Evolutionary conservation across 64 coral and sea anemone genomes (phyloP), one percentile per base, ranked within the genome.

Genomic region (Actinia equina): DNA sequence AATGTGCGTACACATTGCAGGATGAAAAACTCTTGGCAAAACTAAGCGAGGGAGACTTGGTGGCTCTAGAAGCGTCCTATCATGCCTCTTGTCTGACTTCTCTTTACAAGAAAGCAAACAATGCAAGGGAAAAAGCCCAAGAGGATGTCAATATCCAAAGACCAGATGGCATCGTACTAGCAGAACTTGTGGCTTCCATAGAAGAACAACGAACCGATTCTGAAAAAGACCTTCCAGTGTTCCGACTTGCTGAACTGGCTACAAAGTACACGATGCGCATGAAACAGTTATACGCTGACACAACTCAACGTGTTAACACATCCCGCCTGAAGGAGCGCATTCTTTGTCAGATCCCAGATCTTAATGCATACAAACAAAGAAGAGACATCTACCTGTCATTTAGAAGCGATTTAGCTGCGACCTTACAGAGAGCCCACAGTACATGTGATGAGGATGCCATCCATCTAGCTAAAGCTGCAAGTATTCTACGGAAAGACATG

Each of bases 1-100:
- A 89, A 85, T 89, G 88, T 93, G 92, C 86, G 27, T 83, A 69
- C 67, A 67, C 61, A 88, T 74, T 92, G 63, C 80, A 88, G 60
- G 86, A 92, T 77, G 86, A 92, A 65, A 92, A 92, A 69, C 86
- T 92, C 11, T 83, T 92, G 56, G 91, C 91, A 57, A 93, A 89
- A 63, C 59, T 93, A 79, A 93, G 92, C 77, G 83, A 76, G 30
- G 87, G 87, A 63, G 92, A 93, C 71, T 54, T 93, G 43, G 87
- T 93, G 18, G 91, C 87, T 41, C 87, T 86, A 62, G 91, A 93
- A 45, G 91, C 87, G 7, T 84, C 83, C 84, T 93, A 93, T 89
- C 87, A 89, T 82, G 83, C 71, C 27, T 23, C 70, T 86, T 89
- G 83, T 78, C 61, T 89, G 84, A 83, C 87, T 61, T 86, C 57